A percentile compares a stretch with the other conserved stretches of the same genome.
Conservation (phyloP, 2,797 vertebrate species). For the Coregonus ussuriensis region DNA sequence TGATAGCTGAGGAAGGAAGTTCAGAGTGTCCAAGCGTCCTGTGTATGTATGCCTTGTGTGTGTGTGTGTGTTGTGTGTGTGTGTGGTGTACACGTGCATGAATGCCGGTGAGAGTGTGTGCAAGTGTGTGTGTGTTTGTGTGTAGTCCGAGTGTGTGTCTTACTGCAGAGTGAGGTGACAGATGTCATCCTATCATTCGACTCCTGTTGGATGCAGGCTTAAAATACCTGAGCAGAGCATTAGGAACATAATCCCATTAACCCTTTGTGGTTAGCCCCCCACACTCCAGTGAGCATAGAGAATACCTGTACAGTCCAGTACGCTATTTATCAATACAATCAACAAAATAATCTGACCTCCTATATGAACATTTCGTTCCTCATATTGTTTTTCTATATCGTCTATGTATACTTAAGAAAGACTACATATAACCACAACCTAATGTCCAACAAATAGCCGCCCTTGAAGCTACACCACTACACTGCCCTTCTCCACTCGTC, state of each 20-base stretch:
- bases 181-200: conserved; percentile 40
- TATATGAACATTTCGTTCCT: no score
- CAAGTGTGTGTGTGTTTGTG: no score
- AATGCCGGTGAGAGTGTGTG: no score
- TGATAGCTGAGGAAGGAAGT: conserved; percentile 23
- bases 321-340: no score
- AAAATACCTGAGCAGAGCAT: conserved; percentile 43
- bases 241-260: conserved; percentile 43
- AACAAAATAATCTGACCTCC: no score
- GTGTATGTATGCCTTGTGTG: not conserved
- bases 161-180: conserved; percentile 34
- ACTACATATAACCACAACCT: not conserved
- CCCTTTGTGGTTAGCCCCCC: conserved; percentile 12
- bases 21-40: not conserved
- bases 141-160: not conserved
- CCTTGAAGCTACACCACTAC: conserved; percentile 21
- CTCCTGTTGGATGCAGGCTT: conserved; percentile 34
- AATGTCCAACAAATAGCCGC: not conserved
- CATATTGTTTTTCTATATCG: no score
- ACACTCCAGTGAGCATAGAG: not conserved
- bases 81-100: no score
- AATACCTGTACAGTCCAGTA: no score
- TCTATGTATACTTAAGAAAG: no score
- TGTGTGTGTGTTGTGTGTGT: no score
- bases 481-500: conserved; percentile 8